Conservation (phyloP, 2,888 invertebrate species). For the Arge pagana region DNA sequence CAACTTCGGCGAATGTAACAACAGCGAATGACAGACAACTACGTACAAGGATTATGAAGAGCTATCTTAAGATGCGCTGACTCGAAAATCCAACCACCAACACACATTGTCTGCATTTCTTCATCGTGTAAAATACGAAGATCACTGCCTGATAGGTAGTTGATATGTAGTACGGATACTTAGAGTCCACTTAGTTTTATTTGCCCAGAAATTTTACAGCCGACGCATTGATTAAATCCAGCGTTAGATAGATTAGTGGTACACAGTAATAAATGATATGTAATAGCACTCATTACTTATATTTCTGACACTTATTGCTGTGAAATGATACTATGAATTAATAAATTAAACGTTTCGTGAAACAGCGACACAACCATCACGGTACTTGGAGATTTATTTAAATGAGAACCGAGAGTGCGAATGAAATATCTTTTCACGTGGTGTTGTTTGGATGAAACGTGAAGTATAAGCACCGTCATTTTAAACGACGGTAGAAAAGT, state of each 20-base stretch:
- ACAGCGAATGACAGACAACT: too few species aligned
- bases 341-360: conserved; percentile 41
- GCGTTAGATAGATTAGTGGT: too few species aligned
- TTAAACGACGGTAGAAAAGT: background rate
- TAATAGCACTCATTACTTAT: too few species aligned
- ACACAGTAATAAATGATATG: too few species aligned
- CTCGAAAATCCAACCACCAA: conserved; percentile 62
- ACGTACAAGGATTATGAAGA: too few species aligned
- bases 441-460: conserved; percentile 32
- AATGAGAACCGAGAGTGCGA: conserved; percentile 39
- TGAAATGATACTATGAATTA: conserved; percentile 48
- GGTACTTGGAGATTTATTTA: conserved; percentile 39
- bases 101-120: conserved; percentile 69
- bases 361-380: conserved; percentile 45
- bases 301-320: too few species aligned
- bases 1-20: too few species aligned
- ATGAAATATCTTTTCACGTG: conserved; percentile 39
- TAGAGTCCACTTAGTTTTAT: conserved; percentile 61
- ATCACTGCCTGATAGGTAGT: conserved; percentile 32
- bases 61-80: conserved; percentile 43
- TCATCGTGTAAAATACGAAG: conserved; percentile 34
- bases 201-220: too few species aligned
- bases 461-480: background rate
- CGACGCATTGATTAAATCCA: too few species aligned
- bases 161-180: background rate